Evolutionary conservation across 1,140 invertebrate species (phyloP), one percentile per base, ranked within the genome.

Genomic region (Zaprionus ghesquierei): DNA sequence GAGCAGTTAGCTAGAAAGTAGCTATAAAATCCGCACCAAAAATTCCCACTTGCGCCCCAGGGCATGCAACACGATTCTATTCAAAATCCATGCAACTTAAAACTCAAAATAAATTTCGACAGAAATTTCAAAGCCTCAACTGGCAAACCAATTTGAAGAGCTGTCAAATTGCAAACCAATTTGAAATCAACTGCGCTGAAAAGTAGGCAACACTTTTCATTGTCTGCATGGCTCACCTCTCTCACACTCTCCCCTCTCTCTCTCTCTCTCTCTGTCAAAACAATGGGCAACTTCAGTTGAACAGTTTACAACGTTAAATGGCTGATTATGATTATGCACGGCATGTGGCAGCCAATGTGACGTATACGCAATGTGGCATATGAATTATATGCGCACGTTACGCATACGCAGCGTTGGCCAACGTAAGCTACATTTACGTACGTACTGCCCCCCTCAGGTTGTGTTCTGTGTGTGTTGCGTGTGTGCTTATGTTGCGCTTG

Each of bases 401-500:
- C 80, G 80, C 70, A 84, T 84, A 84, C 79, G 82, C 66, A 79
- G 69, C 66, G 70, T 65, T 62, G 29, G 15, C 51, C 49, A n/a
- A n/a, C n/a, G 2, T 3, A 54, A 20, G 20, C 27, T 41, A 15
- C 35, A 15, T 41, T 41, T 2, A 15, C 27, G 9, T n/a, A 33
- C 31, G 31, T 13, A 8, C 4, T 12, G n/a, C n/a, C 31, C 8
- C 35, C 35, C 35, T 41, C 35, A 41, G 35, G 35, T 38, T n/a
- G 35, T n/a, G 10, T 31, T 6, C 12, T 35, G 29, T n/a, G 33
- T 35, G 12, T 41, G n/a, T 46, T 59, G 33, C 33, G 38, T 46
- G 51, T 20, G 23, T 13, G 2, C 31, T 56, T 27, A 22, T 25
- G 18, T 59, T 33, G 10, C 5, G 2, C 10, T 18, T 44, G 10